Conservation (phyloP, 2,888 invertebrate genomes). For the Tyria jacobaeae region DNA sequence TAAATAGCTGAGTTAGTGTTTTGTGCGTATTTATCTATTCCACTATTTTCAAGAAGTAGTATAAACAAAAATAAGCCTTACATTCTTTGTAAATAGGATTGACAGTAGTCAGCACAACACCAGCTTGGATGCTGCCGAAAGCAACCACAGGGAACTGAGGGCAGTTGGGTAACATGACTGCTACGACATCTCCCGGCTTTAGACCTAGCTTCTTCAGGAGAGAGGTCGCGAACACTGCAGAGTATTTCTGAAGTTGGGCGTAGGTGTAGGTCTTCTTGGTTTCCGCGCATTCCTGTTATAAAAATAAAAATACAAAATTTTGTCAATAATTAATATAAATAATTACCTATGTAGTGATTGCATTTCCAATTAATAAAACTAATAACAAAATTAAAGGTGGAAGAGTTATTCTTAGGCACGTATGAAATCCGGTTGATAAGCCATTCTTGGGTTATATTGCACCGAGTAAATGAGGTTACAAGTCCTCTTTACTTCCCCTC, state of each 20-base stretch:
- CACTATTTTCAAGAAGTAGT: neutral
- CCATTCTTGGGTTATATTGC: no score
- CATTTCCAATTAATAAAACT: no score
- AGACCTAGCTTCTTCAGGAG: slow-evolving; percentile 89
- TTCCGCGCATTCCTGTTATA: slow-evolving; percentile 77
- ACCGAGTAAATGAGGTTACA: no score
- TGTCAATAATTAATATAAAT: no score
- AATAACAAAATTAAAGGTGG: no score
- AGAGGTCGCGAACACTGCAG: slow-evolving; percentile 88
- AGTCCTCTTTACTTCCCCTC: no score
- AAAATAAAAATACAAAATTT: no score
- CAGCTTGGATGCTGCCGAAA: slow-evolving; percentile 90
- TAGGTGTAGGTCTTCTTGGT: slow-evolving; percentile 78
- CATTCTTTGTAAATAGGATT: slow-evolving; percentile 91
- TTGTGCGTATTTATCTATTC: no score
- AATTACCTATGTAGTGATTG: no score
- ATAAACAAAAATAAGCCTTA: slow-evolving; percentile 57
- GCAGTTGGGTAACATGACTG: slow-evolving; percentile 90
- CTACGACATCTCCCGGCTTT: slow-evolving; percentile 88
- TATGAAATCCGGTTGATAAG: no score
- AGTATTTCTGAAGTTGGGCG: slow-evolving; percentile 82
- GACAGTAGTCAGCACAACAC: slow-evolving; percentile 89
- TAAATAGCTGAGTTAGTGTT: no score
- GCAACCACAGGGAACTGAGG: slow-evolving; percentile 90
- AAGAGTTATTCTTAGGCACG: no score